Base-by-base conservation (phyloP, 2,797 vertebrate species). In the Pyrocephalus nanus region DNA sequence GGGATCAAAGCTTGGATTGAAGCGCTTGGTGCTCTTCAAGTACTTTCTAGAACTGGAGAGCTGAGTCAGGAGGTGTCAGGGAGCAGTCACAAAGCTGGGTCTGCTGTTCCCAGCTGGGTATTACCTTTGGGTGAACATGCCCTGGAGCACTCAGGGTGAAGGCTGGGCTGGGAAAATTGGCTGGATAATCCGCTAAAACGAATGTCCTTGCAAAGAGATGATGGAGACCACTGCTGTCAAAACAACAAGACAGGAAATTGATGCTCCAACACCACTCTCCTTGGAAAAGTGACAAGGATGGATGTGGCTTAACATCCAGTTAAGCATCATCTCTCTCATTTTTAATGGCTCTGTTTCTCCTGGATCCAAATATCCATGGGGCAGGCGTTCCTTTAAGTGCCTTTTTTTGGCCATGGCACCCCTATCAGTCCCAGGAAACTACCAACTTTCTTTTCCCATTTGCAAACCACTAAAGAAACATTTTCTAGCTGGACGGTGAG, bases 401-500 rank as follows among this genome's bases (percentile, higher is more conserved):
- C 38, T 18, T n/a, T 54, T 30, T 66, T 94, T 94, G 90, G 77
- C 90, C 11, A 11, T 10, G 4, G 85, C 48, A 69, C 54, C 47
- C 38, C 22, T 0, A 2, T 45, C 11, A 3, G 53, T 93, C 57
- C 43, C 93, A 88, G 92, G 94, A 92, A 93, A 64, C 57, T 80
- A 73, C 61, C 1, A 4, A 38, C 50, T 86, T 89, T 74, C 78
- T 93, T 90, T 77, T 86, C n/a, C 73, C 30, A 62, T 80, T 93
- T 71, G 58, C 84, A 97, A 95, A 95, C 95, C 76, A 40, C 85
- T 88, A 36, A 96, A 96, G 94, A 96, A 97, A 92, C 93, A 62
- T 96, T 96, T 97, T 96, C 94, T 97, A 96, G 83, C 88, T 96
- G 95, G 86, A 65, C 97, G 70, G 84, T 94, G 91, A 97, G 82